A percentile compares a stretch with the other conserved stretches of the same genome.
Evolutionary conservation across 2,888 invertebrate species (phyloP).

Genomic region (Steromphala cineraria): DNA sequence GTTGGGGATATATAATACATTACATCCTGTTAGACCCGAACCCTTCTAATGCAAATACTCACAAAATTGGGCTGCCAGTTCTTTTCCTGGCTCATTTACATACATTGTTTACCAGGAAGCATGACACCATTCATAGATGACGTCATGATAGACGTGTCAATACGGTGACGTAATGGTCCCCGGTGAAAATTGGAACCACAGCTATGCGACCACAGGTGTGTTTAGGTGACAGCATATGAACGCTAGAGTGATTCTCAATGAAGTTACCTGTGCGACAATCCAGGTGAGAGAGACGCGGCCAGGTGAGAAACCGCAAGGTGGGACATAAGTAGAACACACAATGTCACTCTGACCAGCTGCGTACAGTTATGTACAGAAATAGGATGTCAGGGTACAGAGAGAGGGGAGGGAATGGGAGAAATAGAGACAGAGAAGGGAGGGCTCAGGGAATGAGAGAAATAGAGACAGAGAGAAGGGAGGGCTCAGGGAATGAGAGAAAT

Average conservation of each 20-base stretch:
- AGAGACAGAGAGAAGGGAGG: background rate
- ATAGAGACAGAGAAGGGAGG: too few relatives aligned
- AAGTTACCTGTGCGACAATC: background rate
- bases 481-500: background rate
- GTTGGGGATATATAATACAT: too few relatives aligned
- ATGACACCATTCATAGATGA: background rate
- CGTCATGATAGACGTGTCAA: background rate
- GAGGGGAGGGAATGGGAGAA: background rate
- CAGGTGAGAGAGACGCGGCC: background rate
- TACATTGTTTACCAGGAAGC: background rate
- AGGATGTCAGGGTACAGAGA: background rate
- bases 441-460: too few relatives aligned
- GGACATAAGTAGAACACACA: background rate
- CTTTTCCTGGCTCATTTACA: background rate
- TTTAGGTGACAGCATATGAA: background rate
- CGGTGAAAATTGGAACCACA: background rate
- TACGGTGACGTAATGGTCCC: background rate
- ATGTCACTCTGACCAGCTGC: background rate
- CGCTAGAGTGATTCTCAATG: background rate
- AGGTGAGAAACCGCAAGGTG: background rate
- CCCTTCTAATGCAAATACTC: too few relatives aligned
- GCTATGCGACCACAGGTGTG: background rate
- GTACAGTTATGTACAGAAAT: background rate
- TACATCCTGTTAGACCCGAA: too few relatives aligned
- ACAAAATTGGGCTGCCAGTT: too few relatives aligned